phyloP scores from a whole-genome alignment of 2,888 invertebrate species.

The Theretra japonica region DNA sequence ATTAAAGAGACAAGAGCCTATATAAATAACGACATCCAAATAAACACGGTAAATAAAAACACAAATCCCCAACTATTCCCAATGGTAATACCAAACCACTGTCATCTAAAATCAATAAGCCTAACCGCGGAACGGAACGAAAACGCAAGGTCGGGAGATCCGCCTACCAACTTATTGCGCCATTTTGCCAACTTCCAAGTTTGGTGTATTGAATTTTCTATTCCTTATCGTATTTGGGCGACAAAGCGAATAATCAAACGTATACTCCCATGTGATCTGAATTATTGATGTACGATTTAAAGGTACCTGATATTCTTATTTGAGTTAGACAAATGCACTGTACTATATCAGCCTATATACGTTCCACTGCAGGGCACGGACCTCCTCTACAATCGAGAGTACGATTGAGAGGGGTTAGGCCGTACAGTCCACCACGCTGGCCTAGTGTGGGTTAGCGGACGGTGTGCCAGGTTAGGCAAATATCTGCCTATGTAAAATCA shows the following conservation, averaged over 20 bases:
- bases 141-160: constrained; percentile 16
- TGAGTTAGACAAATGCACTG: background rate
- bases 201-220: constrained; percentile 31
- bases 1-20: too few relatives aligned
- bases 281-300: background rate
- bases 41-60: background rate
- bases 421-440: too few relatives aligned
- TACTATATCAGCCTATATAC: too few relatives aligned
- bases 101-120: constrained; percentile 23
- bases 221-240: constrained; percentile 23
- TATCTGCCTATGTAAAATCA: too few relatives aligned
- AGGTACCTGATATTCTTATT: background rate
- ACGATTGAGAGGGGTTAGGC: too few relatives aligned
- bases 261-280: constrained; percentile 26
- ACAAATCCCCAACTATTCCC: background rate
- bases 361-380: too few relatives aligned
- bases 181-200: constrained; percentile 23
- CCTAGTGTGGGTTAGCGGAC: too few relatives aligned
- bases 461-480: too few relatives aligned
- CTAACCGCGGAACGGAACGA: constrained; percentile 8
- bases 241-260: constrained; percentile 21
- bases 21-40: background rate
- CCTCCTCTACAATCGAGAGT: too few relatives aligned
- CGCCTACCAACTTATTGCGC: constrained; percentile 27
- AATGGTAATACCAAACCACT: background rate